Evolutionary conservation across 2,888 invertebrate species (phyloP), one percentile per base, ranked within the genome.

Genomic region (Dynastes tityus): DNA sequence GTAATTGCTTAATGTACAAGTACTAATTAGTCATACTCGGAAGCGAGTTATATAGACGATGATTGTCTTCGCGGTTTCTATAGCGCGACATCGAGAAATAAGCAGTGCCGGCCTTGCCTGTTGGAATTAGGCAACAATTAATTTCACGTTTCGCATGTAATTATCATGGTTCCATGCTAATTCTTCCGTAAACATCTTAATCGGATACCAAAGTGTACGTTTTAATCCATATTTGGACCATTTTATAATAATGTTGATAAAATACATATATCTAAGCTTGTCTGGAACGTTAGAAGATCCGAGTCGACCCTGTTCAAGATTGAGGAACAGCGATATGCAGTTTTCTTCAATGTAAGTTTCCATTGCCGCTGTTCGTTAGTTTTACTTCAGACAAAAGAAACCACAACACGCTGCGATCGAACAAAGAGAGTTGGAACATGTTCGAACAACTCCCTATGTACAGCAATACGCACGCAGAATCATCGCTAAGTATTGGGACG

Each of bases 1-100:
- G 55, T 58, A 61, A 73, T 73, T 73, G 61, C 73, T 73, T 73
- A 73, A 73, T 73, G 27, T 16, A 58, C 40, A 61, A 73, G 45
- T 40, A 22, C 61, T 73, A 73, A 73, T 73, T 71, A 73, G 73
- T 73, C 58, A 73, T 73, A 58, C 73, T 73, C 73, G 73, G 58
- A 58, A 73, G 29, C 13, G n/a, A 51, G 53, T 53, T 49, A 51
- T 53, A 16, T 5, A 37, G 32, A 16, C 67, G 37, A 37, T 71
- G 53, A 73, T 40, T 73, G 73, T 73, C 45, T 27, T 49, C 37
- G 49, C 27, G 51, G 68, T 68, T 51, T 22, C 45, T 40, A 16
- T n/a, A 40, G 40, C n/a, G 40, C 65, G 29, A 68, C 45, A 68
- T 27, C 49, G 49, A 68, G 68, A 49, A 27, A 22, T 16, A 16